Evolutionary conservation across 2,113 vertebrate species (phyloP).

Genomic region (Arothron firmamentum): DNA sequence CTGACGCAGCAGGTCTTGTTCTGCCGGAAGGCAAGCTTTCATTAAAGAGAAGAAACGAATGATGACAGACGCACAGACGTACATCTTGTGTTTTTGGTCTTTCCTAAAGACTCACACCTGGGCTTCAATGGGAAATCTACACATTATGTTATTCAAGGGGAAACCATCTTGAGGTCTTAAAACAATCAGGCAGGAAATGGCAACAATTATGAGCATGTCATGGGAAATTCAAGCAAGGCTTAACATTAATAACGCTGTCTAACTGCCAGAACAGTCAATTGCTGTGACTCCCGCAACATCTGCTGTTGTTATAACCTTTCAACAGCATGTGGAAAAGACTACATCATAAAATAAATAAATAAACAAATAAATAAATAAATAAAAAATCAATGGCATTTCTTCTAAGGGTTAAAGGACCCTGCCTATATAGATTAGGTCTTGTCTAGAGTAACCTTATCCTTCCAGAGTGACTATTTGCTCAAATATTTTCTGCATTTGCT

Average conservation of each 20-base stretch:
- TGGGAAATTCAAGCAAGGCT: conserved; percentile 28
- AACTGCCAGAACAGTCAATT: conserved; percentile 38
- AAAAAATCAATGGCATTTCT: conserved; percentile 12
- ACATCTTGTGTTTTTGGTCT: conserved; percentile 19
- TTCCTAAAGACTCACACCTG: no score
- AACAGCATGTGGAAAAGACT: conserved; percentile 31
- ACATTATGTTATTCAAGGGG: not conserved
- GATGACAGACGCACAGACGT: conserved; percentile 55
- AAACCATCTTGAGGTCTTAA: conserved; percentile 8
- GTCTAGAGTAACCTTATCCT: conserved; percentile 54
- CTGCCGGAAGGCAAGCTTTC: conserved; percentile 67
- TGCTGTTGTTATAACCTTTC: conserved; percentile 55
- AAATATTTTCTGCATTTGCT: conserved; percentile 43
- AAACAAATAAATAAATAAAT: conserved; percentile 20
- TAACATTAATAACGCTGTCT: conserved; percentile 35
- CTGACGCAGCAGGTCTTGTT: conserved; percentile 98
- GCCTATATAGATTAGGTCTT: conserved; percentile 45
- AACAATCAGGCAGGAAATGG: conserved; percentile 29
- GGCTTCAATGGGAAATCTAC: not conserved
- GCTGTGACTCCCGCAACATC: conserved; percentile 40
- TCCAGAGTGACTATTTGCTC: conserved; percentile 34
- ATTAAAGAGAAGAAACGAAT: not conserved
- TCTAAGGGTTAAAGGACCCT: conserved; percentile 52
- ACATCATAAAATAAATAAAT: conserved; percentile 38
- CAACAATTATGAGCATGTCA: conserved; percentile 37